Evolutionary conservation across 53 echinoderm and acorn worm genomes (phyloP), one percentile per base, ranked within the genome.

Genomic region (Temnopleurus reevesii): DNA sequence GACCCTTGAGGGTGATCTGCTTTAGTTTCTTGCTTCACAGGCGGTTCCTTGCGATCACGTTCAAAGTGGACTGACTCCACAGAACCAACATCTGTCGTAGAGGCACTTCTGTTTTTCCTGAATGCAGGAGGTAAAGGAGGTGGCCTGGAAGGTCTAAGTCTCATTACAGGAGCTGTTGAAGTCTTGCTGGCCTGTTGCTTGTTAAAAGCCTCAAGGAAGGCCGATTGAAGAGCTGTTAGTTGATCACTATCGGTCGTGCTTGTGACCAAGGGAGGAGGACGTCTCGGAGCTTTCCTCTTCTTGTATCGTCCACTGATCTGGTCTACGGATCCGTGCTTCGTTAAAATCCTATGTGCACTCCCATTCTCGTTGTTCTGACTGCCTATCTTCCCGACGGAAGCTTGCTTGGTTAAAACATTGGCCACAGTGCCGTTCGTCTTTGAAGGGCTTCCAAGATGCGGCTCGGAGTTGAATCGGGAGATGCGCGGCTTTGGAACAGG

Each of bases 61-160:
- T 45, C 28, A 49, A 83, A 35, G 34, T 83, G 26, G 31, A 83
- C 83, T 5, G 83, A 35, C 36, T 83, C 36, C 19, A 53, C 30
- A 4, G 85, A 85, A 8, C 38, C 24, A 4, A 59, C 25, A 21
- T 85, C 85, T 12, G 45, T 85, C 26, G 85, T 85, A 12, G 85
- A 85, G 23, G 85, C 23, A 85, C 85, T 85, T 41, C 85, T 38
- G 9, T 60, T 45, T 45, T 87, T 64, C 54, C 65, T 65, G 88
- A 87, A 87, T 18, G 88, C 23, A 19, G 88, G 88, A 10, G 88
- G 88, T 19, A 87, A 21, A 12, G 88, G 88, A 33, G 88, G 88
- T 8, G 88, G 71, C 17, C 88, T 64, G 28, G 17, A 24, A 1
- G 88, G 88, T 66, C 71, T 66, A 25, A 51, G 71, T 65, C 53